phyloP scores from a whole-genome alignment of 2,888 invertebrate species.

The Caenorhabditis macrosperma region DNA sequence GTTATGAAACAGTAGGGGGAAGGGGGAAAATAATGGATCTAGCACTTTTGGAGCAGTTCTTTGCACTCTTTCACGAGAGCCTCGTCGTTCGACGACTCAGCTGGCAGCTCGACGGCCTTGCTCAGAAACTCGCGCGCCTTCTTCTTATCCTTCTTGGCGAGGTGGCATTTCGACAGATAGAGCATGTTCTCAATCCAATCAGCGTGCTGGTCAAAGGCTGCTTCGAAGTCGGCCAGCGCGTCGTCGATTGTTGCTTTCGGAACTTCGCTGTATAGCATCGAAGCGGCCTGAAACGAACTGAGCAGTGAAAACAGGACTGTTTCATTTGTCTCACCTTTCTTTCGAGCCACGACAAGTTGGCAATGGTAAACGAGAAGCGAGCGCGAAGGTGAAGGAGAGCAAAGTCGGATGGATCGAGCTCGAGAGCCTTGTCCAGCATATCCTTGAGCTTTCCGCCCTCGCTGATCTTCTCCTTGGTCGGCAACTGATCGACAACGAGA shows the following conservation, averaged over 20 bases:
- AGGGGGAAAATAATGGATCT: slow-evolving; percentile 15
- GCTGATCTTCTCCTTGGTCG: slow-evolving; percentile 78
- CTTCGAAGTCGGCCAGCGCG: slow-evolving; percentile 69
- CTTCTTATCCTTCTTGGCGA: slow-evolving; percentile 72
- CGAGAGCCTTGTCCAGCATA: slow-evolving; percentile 74
- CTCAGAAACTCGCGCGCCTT: slow-evolving; percentile 68
- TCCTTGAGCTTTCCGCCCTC: slow-evolving; percentile 77
- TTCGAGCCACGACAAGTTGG: slow-evolving; percentile 72
- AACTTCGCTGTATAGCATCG: slow-evolving; percentile 67
- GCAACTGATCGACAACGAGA: slow-evolving; percentile 70
- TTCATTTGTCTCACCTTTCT: slow-evolving; percentile 58
- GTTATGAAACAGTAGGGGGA: background rate
- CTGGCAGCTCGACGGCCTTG: slow-evolving; percentile 58
- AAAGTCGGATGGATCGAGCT: slow-evolving; percentile 65
- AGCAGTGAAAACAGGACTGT: background rate
- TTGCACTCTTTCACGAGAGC: slow-evolving; percentile 62
- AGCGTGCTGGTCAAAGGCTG: slow-evolving; percentile 80
- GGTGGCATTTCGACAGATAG: slow-evolving; percentile 81
- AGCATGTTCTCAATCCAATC: slow-evolving; percentile 82
- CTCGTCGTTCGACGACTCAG: slow-evolving; percentile 59
- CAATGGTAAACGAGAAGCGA: slow-evolving; percentile 69
- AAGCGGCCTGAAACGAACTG: slow-evolving; percentile 62
- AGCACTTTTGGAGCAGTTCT: slow-evolving; percentile 65
- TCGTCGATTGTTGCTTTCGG: slow-evolving; percentile 73
- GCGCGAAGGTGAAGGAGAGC: slow-evolving; percentile 73